Evolutionary conservation across 2,888 invertebrate genomes (phyloP).

Genomic region (Horisme vitalbata): DNA sequence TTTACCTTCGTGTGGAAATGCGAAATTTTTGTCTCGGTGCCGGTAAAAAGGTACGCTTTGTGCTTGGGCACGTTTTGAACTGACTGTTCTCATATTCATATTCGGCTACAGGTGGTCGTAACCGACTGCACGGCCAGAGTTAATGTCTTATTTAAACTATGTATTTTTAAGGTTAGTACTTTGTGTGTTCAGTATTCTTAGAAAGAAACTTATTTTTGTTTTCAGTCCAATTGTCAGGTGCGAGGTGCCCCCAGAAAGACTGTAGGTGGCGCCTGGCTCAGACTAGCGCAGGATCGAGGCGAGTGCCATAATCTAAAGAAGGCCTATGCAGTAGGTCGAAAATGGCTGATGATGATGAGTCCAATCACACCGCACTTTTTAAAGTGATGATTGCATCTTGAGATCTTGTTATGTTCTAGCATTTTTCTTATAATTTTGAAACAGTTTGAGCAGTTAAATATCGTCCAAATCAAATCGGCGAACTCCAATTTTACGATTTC

Average conservation of each 20-base stretch:
- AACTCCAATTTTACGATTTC: constrained; percentile 8
- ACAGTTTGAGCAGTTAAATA: too few species aligned
- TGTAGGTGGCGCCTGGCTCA: too few species aligned
- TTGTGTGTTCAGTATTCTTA: constrained; percentile 7
- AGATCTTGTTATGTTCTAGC: too few species aligned
- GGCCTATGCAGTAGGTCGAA: too few species aligned
- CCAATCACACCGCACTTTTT: too few species aligned
- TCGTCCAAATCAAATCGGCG: not conserved
- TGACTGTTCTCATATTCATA: constrained; percentile 50
- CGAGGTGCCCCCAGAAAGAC: too few species aligned
- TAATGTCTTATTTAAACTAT: constrained; percentile 33
- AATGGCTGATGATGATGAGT: too few species aligned
- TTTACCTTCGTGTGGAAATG: constrained; percentile 56
- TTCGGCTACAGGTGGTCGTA: constrained; percentile 59
- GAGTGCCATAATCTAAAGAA: too few species aligned
- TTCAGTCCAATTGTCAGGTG: too few species aligned
- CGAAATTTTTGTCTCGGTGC: constrained; percentile 54
- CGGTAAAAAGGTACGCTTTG: constrained; percentile 61
- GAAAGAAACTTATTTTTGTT: constrained; percentile 2
- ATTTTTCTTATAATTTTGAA: not conserved
- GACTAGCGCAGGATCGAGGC: too few species aligned
- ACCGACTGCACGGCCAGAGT: constrained; percentile 29
- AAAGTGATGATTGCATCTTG: too few species aligned
- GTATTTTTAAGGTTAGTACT: constrained; percentile 17
- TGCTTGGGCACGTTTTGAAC: constrained; percentile 49